A percentile compares a stretch with the other conserved stretches of the same genome.
Conservation (phyloP, 2,888 invertebrate genomes). For the Aricia artaxerxes region DNA sequence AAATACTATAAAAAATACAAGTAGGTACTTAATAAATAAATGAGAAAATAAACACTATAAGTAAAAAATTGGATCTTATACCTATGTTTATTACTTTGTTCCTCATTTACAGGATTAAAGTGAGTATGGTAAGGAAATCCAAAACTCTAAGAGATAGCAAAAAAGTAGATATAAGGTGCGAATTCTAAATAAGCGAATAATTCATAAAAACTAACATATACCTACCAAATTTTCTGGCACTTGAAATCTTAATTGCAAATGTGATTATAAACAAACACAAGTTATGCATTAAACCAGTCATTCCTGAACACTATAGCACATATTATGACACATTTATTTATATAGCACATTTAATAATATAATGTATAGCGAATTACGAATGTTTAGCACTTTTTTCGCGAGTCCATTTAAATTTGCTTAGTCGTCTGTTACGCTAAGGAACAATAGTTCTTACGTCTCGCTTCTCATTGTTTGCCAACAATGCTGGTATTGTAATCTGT, state of each 20-base stretch:
- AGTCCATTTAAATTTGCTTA: neutral
- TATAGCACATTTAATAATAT: neutral
- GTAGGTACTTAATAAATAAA: too few species aligned
- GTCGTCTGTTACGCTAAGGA: neutral
- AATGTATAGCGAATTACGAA: neutral
- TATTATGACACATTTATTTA: neutral
- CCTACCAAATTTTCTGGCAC: neutral
- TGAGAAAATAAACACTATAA: too few species aligned
- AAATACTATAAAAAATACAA: too few species aligned
- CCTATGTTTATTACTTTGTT: too few species aligned
- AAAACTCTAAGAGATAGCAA: neutral
- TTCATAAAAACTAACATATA: neutral
- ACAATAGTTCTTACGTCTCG: constrained; percentile 28
- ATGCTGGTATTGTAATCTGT: constrained; percentile 16
- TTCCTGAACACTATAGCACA: neutral
- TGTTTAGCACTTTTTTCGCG: constrained; percentile 1
- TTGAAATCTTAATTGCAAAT: neutral
- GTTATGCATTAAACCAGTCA: neutral
- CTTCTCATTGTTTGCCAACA: constrained; percentile 22
- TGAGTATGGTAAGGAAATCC: neutral
- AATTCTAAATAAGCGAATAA: too few species aligned
- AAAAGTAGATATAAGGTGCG: too few species aligned
- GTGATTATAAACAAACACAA: neutral
- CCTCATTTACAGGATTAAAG: too few species aligned
- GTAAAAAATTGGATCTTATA: too few species aligned